A percentile compares a stretch with the other conserved stretches of the same genome.
phyloP scores from a whole-genome alignment of 2,113 vertebrate genomes.

The Pangasianodon hypophthalmus region DNA sequence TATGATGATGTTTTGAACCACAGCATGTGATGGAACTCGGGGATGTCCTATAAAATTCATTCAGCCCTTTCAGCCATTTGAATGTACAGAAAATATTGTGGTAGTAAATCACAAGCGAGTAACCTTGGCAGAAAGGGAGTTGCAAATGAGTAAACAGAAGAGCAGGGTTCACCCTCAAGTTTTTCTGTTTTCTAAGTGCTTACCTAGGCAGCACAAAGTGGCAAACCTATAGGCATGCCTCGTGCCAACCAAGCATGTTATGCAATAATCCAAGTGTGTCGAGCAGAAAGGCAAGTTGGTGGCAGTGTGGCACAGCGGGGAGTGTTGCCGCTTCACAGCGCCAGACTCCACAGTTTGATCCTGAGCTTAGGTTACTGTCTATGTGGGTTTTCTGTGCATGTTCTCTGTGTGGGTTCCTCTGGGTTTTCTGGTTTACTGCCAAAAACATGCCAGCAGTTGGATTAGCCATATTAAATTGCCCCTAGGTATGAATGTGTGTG shows the following conservation, averaged over 20 bases:
- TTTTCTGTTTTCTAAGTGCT: not conserved
- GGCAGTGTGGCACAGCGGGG: not conserved
- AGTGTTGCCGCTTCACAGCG: not conserved
- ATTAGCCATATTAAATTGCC: not conserved
- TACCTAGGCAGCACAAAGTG: not conserved
- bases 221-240: not conserved
- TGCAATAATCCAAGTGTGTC: not conserved
- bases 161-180: not conserved
- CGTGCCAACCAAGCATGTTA: not conserved
- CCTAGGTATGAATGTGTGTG: not conserved
- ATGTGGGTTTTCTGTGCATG: not conserved
- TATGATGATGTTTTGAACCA: not conserved
- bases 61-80: not conserved
- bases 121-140: not conserved
- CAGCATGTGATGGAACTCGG: not conserved
- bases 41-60: not conserved
- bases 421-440: not conserved
- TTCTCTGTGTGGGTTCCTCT: not conserved
- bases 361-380: not conserved
- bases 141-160: constrained; percentile 21
- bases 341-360: not conserved
- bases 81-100: constrained; percentile 14
- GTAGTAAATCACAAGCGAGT: constrained; percentile 30
- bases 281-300: not conserved
- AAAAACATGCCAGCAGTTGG: not conserved